Conservation (phyloP, 2,797 vertebrate genomes). For the Percopsis omiscomaycus region DNA sequence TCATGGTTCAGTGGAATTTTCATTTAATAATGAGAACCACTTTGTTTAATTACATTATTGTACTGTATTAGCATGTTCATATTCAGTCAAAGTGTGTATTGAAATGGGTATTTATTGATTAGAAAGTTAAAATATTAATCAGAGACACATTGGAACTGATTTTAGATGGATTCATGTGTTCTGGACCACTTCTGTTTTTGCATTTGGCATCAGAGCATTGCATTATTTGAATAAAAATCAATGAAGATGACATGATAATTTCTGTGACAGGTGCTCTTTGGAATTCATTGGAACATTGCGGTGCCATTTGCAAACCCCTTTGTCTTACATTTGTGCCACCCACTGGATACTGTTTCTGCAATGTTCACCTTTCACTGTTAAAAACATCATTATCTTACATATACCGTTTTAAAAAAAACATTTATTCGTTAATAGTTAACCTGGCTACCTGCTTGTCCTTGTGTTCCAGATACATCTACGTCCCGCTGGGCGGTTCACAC, state of each 20-base stretch:
- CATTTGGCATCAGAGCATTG: slow-evolving; percentile 13
- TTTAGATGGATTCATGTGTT: slow-evolving; percentile 26
- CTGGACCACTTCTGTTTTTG: slow-evolving; percentile 31
- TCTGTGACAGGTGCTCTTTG: slow-evolving; percentile 31
- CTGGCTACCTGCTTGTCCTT: neutral
- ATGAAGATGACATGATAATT: slow-evolving; percentile 28
- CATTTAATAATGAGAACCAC: neutral
- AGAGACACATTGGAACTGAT: neutral
- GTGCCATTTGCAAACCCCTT: slow-evolving; percentile 17
- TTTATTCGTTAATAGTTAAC: neutral
- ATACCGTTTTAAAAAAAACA: no score
- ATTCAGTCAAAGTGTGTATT: neutral
- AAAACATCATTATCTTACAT: neutral
- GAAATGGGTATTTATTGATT: no score
- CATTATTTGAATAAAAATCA: slow-evolving; percentile 45
- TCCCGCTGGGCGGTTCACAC: slow-evolving; percentile 90
- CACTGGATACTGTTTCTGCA: slow-evolving; percentile 3
- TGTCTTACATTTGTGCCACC: slow-evolving; percentile 19
- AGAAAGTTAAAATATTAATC: no score
- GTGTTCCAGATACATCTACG: slow-evolving; percentile 90
- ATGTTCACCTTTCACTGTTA: neutral
- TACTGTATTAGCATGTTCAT: neutral
- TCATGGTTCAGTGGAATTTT: slow-evolving; percentile 4
- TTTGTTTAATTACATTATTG: neutral
- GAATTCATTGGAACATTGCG: slow-evolving; percentile 12